Evolutionary conservation across 2,888 invertebrate species (phyloP), one percentile per base, ranked within the genome.

Genomic region (Chloromyia formosa): DNA sequence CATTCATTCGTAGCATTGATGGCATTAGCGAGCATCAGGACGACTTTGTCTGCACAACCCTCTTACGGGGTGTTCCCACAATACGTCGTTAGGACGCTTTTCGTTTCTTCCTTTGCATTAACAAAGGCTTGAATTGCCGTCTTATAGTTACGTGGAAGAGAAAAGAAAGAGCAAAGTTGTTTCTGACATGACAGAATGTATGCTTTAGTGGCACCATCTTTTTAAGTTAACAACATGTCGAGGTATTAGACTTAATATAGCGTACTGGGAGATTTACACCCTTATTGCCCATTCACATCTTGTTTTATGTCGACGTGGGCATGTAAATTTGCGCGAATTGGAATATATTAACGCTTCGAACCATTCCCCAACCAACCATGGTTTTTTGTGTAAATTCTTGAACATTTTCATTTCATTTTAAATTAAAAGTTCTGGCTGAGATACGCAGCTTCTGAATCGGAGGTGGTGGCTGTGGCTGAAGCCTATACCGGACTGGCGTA

Each of bases 201-300:
- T 20, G 22, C 9, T 58, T 58, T 58, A 20, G 58, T 20, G 16
- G 7, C 5, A 3, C 20, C 58, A 20, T 58, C 58, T 58, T 58
- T 58, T 58, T 58, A 58, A 16, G 20, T 58, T 58, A 58, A 58
- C 58, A 58, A 58, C 20, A 58, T 58, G 58, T 58, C 22, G 10
- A 22, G 5, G 22, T 20, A 58, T 20, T 20, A 20, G 22, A 12
- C 22, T 58, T 58, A 58, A 58, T 58, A n/a, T n/a, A 20, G 7
- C 58, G 58, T 22, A 20, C 58, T 20, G 58, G 20, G 58, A 20
- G 58, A 58, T 58, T 58, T 58, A 58, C 22, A 12, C 58, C 22
- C 12, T 58, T 20, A 58, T 58, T 58, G 58, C 58, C 58, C 12
- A 58, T 58, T 58, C 58, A 58, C 9, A 22, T 58, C 18, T 58